These are phyloP conservation scores for Triplophysa rosa DNA, from an alignment of 2,113 vertebrate species.

Conservation along the genomic window DNA sequence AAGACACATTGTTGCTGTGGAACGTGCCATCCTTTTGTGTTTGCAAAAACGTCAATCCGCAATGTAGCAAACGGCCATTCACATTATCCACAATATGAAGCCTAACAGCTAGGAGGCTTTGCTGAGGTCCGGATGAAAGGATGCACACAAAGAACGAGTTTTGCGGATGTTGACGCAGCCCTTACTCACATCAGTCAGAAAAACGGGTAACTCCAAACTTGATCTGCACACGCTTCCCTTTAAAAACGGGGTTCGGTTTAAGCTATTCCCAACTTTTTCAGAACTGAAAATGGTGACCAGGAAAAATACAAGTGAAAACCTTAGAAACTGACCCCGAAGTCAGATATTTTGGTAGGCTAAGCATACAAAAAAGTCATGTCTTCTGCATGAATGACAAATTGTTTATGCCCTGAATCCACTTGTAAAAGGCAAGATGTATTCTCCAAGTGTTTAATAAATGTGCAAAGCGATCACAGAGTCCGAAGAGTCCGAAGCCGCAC, in stretches of 20 bases:
- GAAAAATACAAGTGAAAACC: neutral
- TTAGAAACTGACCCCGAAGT: neutral
- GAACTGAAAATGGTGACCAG: neutral
- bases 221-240: neutral
- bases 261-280: neutral
- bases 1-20: constrained; percentile 56
- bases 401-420: neutral
- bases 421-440: neutral
- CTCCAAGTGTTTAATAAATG: neutral
- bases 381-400: neutral
- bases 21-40: constrained; percentile 69
- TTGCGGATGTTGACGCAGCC: constrained; percentile 34
- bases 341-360: neutral
- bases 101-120: neutral
- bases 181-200: neutral
- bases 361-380: neutral
- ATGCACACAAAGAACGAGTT: constrained; percentile 41
- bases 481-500: no score
- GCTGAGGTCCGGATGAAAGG: constrained; percentile 24
- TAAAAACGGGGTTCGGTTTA: neutral
- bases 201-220: constrained; percentile 8
- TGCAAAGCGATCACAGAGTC: neutral
- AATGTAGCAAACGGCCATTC: constrained; percentile 45
- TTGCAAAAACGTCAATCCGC: constrained; percentile 43
- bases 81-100: constrained; percentile 53